Conservation (phyloP, 2,113 vertebrate genomes). For the Mohoua ochrocephala region DNA sequence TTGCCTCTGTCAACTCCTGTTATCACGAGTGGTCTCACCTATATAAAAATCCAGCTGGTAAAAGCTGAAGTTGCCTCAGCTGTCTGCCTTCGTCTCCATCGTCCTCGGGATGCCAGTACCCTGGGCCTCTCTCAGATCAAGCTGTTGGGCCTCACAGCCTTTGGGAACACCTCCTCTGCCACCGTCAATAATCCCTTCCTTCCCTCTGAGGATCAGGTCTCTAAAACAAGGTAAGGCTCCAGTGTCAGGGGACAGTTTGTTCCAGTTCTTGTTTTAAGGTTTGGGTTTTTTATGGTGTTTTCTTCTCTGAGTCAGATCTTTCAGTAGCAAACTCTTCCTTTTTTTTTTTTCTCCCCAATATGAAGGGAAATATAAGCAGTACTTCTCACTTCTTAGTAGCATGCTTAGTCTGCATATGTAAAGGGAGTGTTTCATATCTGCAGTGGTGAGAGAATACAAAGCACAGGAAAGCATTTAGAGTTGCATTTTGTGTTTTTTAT, state of each 20-base stretch:
- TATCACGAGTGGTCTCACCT: constrained; percentile 94
- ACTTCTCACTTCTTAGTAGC: not conserved
- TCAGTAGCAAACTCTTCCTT: not conserved
- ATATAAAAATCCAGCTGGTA: constrained; percentile 98
- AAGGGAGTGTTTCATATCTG: not conserved
- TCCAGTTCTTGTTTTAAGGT: not conserved
- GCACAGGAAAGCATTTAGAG: not conserved
- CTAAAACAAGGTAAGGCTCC: constrained; percentile 89
- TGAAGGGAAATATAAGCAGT: not conserved
- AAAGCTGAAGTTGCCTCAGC: constrained; percentile 97
- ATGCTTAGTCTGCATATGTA: not conserved
- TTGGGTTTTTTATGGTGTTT: rapidly evolving
- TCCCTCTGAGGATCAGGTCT: constrained; percentile 97
- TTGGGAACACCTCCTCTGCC: constrained; percentile 96
- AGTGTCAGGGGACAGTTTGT: not conserved
- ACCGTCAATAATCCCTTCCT: constrained; percentile 98
- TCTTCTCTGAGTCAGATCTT: not conserved
- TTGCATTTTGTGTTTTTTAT: not conserved
- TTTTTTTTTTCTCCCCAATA: not conserved
- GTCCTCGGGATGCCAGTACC: constrained; percentile 93
- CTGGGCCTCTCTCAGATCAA: constrained; percentile 97
- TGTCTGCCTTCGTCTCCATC: constrained; percentile 92
- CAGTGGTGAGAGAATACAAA: not conserved
- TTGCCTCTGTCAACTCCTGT: constrained; percentile 93
- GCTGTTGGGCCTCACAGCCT: constrained; percentile 92